phyloP scores from a whole-genome alignment of 2,888 invertebrate species.

The Protodeltote pygarga region DNA sequence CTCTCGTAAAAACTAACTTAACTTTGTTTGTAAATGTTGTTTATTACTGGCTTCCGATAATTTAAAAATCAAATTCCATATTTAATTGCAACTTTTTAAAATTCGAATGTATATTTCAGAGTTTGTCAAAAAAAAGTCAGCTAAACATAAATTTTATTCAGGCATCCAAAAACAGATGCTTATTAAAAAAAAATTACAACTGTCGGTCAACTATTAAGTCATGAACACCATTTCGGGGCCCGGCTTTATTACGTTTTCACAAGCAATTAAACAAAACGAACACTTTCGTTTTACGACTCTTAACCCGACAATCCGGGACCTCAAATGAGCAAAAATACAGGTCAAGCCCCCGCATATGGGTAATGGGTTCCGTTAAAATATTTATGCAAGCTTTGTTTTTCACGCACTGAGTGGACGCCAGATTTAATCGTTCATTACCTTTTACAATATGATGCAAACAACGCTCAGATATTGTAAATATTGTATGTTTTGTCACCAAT shows the following conservation, averaged over 20 bases:
- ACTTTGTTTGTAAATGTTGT: too few species aligned
- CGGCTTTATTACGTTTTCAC: conserved; percentile 46
- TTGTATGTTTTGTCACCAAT: conserved; percentile 19
- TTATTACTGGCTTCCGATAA: too few species aligned
- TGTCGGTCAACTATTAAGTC: conserved; percentile 31
- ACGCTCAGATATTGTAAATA: conserved; percentile 11
- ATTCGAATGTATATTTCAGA: too few species aligned
- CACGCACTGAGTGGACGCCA: conserved; percentile 10
- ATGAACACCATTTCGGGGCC: conserved; percentile 27
- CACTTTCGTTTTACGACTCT: conserved; percentile 48
- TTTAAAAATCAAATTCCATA: too few species aligned
- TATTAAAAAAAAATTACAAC: conserved; percentile 29
- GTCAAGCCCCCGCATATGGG: conserved; percentile 33
- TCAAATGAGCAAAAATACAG: conserved; percentile 37
- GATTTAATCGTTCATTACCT: conserved; percentile 41
- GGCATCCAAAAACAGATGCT: conserved; percentile 14
- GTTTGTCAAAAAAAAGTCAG: too few species aligned
- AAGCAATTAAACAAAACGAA: conserved; percentile 60
- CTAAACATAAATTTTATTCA: conserved; percentile 13
- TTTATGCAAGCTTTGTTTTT: conserved; percentile 36
- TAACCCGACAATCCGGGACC: conserved; percentile 28
- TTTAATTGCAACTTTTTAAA: too few species aligned
- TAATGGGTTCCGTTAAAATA: conserved; percentile 41
- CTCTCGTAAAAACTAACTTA: too few species aligned
- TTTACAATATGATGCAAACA: conserved; percentile 13